Base-by-base conservation (phyloP, 2,797 vertebrate genomes). In the Odontamblyopus rebecca region DNA sequence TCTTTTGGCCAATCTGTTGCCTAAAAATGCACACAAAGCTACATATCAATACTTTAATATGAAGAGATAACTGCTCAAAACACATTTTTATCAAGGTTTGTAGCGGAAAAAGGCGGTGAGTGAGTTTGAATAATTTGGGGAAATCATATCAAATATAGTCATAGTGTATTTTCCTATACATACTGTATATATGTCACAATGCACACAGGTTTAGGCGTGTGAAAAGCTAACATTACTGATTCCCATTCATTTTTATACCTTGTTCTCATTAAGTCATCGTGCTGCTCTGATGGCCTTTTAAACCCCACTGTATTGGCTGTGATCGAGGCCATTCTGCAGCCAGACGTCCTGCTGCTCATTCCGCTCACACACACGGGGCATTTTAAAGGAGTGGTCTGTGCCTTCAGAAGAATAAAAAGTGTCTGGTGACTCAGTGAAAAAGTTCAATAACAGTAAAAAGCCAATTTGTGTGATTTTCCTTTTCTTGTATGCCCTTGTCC, bases 321-420 rank as follows among this genome's bases (percentile, higher is more conserved):
- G 89, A 94, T 93, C 90, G 74, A 81, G 86, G 89, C 89, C 93
- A 90, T 93, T 94, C 89, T 77, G 77, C 56, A 65, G 86, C 80
- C 76, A 82, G 35, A 70, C 77, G 54, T 79, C 88, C 81, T 68
- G 71, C 81, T 86, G 85, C 75, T 86, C 67, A 84, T 84, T 85
- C 83, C 80, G 83, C 89, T 89, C 84, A 87, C 86, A 76, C 78
- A 44, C 78, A 61, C 80, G 82, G 76, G 86, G 78, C 82, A 85
- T 93, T 93, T 93, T 85, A 68, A 89, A 88, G 85, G 80, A 80
- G 82, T 85, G 87, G 84, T 80, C 86, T 80, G 82, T 80, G 83
- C 83, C 83, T 89, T 88, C 61, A 70, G 68, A 41, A 73, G 81
- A 83, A 77, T 77, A n/a, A 78, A 48, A 86, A 81, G 69, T 77